Percentiles rank a stretch among this genome's conserved stretches.
Conservation (phyloP, 2,797 vertebrate species). For the Gastrophryne carolinensis region DNA sequence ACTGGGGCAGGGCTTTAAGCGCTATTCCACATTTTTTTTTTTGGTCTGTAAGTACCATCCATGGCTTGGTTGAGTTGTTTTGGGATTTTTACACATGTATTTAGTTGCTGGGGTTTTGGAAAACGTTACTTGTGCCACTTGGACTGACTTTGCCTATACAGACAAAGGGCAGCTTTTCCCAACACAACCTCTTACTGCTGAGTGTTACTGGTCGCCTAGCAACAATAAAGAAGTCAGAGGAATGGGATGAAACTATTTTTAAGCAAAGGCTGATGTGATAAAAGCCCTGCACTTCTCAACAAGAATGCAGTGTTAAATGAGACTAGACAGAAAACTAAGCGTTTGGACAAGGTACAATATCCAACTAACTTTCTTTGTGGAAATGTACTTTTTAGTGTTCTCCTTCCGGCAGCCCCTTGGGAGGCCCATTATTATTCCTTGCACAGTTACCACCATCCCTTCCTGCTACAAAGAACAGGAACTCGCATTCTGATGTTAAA, state of each 20-base stretch:
- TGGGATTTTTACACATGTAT: no score
- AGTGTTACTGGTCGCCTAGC: not conserved
- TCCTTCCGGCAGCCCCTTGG: slow-evolving; percentile 3
- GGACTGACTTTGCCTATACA: not conserved
- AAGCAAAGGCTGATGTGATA: not conserved
- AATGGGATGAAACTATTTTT: slow-evolving; percentile 1
- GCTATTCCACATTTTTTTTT: no score
- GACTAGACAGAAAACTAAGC: slow-evolving; percentile 14
- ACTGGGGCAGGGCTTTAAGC: no score
- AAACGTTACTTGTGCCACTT: not conserved
- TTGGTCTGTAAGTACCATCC: no score
- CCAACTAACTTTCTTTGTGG: slow-evolving; percentile 24
- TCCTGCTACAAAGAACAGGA: slow-evolving; percentile 35
- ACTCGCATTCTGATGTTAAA: slow-evolving; percentile 46
- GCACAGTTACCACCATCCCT: slow-evolving; percentile 12
- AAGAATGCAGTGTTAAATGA: not conserved
- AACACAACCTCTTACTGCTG: not conserved
- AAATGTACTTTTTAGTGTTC: slow-evolving; percentile 23
- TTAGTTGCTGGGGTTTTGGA: not conserved
- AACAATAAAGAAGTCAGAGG: not conserved
- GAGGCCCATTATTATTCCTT: slow-evolving; percentile 28
- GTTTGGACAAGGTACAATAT: slow-evolving; percentile 24
- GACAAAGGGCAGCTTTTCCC: slow-evolving; percentile 11
- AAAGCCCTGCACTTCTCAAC: not conserved
- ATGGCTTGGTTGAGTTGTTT: no score